A percentile compares a stretch with the other conserved stretches of the same genome.
Conservation (phyloP, 1,140 invertebrate genomes). For the Drosophila arizonae region DNA sequence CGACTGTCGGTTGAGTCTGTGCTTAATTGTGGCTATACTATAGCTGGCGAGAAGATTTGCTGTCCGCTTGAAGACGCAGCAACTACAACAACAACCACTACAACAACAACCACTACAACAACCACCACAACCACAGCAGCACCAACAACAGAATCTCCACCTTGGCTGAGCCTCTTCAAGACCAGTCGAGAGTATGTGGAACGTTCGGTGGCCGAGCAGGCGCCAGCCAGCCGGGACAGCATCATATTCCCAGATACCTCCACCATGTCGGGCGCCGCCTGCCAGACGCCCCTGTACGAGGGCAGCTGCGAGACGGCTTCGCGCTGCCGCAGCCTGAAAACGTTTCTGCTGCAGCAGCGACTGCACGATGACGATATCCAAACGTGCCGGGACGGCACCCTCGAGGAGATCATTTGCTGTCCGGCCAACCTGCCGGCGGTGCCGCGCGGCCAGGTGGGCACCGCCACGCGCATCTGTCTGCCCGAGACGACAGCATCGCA, state of each 20-base stretch:
- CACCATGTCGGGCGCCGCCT: conserved; percentile 10
- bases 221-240: background rate
- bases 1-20: conserved; percentile 21
- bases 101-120: background rate
- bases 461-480: background rate
- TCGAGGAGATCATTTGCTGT: conserved; percentile 68
- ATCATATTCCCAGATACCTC: conserved; percentile 1
- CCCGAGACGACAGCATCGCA: background rate
- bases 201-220: background rate
- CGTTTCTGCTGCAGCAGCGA: conserved; percentile 42
- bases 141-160: conserved; percentile 1
- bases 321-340: conserved; percentile 45
- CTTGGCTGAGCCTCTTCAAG: conserved; percentile 50
- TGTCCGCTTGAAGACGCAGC: conserved; percentile 50
- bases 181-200: conserved; percentile 47
- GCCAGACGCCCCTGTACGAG: conserved; percentile 55
- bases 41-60: conserved; percentile 59
- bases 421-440: conserved; percentile 47
- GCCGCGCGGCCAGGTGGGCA: conserved; percentile 36
- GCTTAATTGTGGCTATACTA: conserved; percentile 56
- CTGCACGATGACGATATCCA: conserved; percentile 54
- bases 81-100: conserved; percentile 14
- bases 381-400: conserved; percentile 46
- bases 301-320: conserved; percentile 49
- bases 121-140: conserved; percentile 5